Evolutionary conservation across 2,797 vertebrate species (phyloP), one percentile per base, ranked within the genome.

Genomic region (Acomys russatus): DNA sequence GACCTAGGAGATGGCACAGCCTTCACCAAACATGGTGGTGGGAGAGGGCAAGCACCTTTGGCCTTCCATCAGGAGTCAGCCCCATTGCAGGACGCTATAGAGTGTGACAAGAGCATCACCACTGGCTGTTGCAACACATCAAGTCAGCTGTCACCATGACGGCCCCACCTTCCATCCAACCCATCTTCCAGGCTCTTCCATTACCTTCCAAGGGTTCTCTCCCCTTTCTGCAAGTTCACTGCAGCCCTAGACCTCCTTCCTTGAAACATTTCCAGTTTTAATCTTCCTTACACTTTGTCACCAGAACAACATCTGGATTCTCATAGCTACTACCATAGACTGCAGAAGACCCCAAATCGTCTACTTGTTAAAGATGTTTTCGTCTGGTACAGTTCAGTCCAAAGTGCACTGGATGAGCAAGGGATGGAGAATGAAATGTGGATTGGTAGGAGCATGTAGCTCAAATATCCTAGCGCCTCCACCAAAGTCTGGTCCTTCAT

Each of bases 1-100:
- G 33, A 61, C 68, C 35, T 33, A n/a, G 4, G 8, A 64, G 61
- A 70, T n/a, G 7, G 38, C 9, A 11, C 23, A 0, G 23, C 9
- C 5, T 9, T 49, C 54, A 23, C 2, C 6, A 7, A 63, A 10
- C 59, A n/a, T 1, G 11, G 18, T n/a, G 12, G n/a, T 0, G 0
- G 17, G 23, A 76, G 33, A 9, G 17, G 54, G 28, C 0, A 3
- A 28, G 35, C 83, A 63, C 12, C 71, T 49, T 54, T 18, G 22
- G 20, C 59, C 20, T 33, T 79, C 63, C 17, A 63, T 9, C 15
- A 15, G 82, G 82, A 80, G 6, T 23, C 0, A 2, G 23, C 4
- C 33, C 63, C 25, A 22, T 23, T 23, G 9, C 17, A 64, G 66
- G 12, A 1, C 23, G 25, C n/a, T 12, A 11, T 15, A 22, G 2